Conservation (phyloP, 2,113 vertebrate species). For the Phaethon lepturus region DNA sequence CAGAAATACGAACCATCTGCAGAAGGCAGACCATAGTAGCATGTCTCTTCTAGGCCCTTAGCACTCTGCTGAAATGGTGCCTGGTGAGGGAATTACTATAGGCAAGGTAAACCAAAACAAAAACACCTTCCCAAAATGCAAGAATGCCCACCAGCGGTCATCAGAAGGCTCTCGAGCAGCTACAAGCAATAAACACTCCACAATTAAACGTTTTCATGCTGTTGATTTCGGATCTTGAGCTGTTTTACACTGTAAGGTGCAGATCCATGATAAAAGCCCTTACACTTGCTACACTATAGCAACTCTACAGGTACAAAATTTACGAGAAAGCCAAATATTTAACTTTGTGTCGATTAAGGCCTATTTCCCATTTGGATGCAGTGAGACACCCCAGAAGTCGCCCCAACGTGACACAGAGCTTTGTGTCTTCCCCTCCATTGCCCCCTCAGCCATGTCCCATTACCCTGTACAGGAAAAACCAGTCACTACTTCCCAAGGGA, state of each 20-base stretch:
- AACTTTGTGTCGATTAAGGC: too few relatives aligned
- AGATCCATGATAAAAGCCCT: rapidly evolving
- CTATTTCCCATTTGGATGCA: rapidly evolving
- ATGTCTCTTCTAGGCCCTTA: rapidly evolving
- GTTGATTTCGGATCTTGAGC: rapidly evolving
- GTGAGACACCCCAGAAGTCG: too few relatives aligned
- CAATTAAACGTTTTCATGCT: rapidly evolving
- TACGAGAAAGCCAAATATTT: rapidly evolving
- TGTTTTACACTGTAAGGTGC: rapidly evolving
- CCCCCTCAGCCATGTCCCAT: rapidly evolving
- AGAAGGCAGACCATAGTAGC: rapidly evolving
- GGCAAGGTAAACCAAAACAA: not conserved
- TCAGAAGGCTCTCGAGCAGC: not conserved
- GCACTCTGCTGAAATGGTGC: rapidly evolving
- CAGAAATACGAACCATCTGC: not conserved
- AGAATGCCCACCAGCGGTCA: too few relatives aligned
- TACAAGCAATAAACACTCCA: not conserved
- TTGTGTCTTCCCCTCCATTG: not conserved
- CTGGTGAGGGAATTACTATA: rapidly evolving
- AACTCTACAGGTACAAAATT: too few relatives aligned
- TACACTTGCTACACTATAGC: rapidly evolving
- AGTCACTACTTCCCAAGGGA: rapidly evolving
- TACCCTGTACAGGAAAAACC: rapidly evolving
- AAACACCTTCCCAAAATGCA: not conserved
- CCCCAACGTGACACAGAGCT: rapidly evolving